Evolutionary conservation across 2,113 vertebrate species (phyloP), one percentile per base, ranked within the genome.

Genomic region (Pampusana beccarii): DNA sequence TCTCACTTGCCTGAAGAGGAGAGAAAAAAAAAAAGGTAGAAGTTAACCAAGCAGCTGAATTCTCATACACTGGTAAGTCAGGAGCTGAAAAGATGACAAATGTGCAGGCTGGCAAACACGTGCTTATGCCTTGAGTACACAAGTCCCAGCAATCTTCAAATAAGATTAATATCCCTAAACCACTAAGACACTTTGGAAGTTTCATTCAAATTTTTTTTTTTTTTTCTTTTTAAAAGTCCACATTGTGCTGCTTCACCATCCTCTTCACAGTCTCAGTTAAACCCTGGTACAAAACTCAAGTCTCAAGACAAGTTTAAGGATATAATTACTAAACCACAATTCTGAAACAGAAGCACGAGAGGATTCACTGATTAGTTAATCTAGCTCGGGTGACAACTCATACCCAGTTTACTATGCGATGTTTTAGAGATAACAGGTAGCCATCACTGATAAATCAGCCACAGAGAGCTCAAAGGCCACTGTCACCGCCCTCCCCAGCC

Each of bases 1-100:
- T 95, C 98, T 98, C 96, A 99, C 98, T 98, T 99, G 98, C 66
- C 99, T 99, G 95, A 79, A 89, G 44, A 90, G 38, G 16, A 81
- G 58, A 24, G 29, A 62, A 51, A 84, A 31, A 9, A 62, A 46
- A 24, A 25, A 77, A 87, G 7, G 29, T 3, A 86, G 26, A 70
- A 92, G 29, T 97, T 95, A 97, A 57, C 13, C 29, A 80, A 7
- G 1, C 34, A 25, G 31, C 11, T 85, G 62, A 90, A 82, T 95
- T 93, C 44, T 94, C 24, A 90, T 40, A 69, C 7, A 70, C 18
- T 29, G 28, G 0, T n/a, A 82, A 54, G 28, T 54, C 54, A 85
- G 50, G 12, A 61, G 17, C 2, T 60, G 60, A 65, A 89, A 58
- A 53, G 72, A 51, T 31, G 28, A 81, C 44, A 38, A 34, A 82